phyloP scores from a whole-genome alignment of 2,888 invertebrate genomes.

The Archips xylosteana region DNA sequence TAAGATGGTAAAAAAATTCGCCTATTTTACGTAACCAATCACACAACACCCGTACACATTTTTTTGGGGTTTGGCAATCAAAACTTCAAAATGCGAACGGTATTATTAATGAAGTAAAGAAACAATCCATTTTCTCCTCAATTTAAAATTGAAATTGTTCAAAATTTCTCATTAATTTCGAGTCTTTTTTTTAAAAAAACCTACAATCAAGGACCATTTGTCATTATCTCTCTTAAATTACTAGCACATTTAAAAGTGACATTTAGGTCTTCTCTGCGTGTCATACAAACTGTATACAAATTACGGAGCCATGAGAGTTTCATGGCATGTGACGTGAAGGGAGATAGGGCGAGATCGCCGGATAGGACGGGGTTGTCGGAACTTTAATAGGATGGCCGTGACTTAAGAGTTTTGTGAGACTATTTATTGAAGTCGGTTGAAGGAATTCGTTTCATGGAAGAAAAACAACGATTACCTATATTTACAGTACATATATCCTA shows the following conservation, averaged over 20 bases:
- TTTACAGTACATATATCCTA: no score
- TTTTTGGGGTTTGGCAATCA: no score
- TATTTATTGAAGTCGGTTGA: not conserved
- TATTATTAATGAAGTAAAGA: no score
- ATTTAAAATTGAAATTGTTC: no score
- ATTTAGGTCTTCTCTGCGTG: constrained; percentile 10
- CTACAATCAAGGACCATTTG: not conserved
- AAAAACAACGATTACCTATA: no score
- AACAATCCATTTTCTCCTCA: no score
- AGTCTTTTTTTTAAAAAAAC: not conserved
- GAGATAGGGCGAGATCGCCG: constrained; percentile 49
- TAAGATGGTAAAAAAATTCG: no score
- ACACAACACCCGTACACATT: no score
- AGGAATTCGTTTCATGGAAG: not conserved
- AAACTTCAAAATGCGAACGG: no score
- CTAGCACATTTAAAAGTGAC: constrained; percentile 12
- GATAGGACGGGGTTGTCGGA: constrained; percentile 43
- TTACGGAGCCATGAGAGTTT: constrained; percentile 32
- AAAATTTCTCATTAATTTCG: not conserved
- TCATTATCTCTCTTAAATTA: not conserved
- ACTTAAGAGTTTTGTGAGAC: not conserved
- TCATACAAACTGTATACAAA: constrained; percentile 41
- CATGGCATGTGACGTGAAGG: constrained; percentile 37
- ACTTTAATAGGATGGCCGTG: constrained; percentile 25
- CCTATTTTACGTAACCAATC: no score